These are phyloP conservation scores for Psittacus erithacus DNA, from an alignment of 2,113 vertebrate genomes.

Conservation along the genomic window DNA sequence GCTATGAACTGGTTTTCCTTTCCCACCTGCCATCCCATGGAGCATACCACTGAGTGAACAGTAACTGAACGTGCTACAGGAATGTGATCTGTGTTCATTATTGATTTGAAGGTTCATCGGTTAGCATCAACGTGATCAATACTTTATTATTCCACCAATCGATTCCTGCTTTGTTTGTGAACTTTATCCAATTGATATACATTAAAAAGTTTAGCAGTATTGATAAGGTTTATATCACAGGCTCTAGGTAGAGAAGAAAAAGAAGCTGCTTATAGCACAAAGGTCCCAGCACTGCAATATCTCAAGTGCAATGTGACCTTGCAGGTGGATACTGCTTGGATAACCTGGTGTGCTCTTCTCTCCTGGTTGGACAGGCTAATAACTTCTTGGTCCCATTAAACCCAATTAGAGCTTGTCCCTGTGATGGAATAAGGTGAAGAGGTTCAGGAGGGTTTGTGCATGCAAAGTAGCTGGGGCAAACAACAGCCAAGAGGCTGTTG, in stretches of 20 bases:
- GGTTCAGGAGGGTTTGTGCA: not conserved
- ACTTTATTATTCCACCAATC: slow-evolving; percentile 24
- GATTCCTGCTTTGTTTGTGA: slow-evolving; percentile 18
- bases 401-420: not conserved
- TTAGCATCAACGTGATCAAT: slow-evolving; percentile 9
- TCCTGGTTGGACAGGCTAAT: not conserved
- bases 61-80: not conserved
- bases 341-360: not conserved
- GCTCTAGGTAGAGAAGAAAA: not conserved
- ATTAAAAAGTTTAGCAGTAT: slow-evolving; percentile 18
- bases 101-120: not conserved
- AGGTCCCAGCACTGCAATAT: not conserved
- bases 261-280: not conserved
- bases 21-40: not conserved
- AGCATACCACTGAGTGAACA: not conserved
- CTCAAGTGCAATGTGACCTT: not conserved
- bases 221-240: not conserved
- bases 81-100: not conserved
- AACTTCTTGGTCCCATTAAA: not conserved
- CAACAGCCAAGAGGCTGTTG: not conserved
- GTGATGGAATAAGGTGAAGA: not conserved
- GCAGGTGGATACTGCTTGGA: not conserved
- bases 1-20: not conserved
- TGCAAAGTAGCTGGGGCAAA: not conserved
- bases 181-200: slow-evolving; percentile 20